Conservation (phyloP, 2,797 vertebrate genomes). For the Bucorvus abyssinicus region DNA sequence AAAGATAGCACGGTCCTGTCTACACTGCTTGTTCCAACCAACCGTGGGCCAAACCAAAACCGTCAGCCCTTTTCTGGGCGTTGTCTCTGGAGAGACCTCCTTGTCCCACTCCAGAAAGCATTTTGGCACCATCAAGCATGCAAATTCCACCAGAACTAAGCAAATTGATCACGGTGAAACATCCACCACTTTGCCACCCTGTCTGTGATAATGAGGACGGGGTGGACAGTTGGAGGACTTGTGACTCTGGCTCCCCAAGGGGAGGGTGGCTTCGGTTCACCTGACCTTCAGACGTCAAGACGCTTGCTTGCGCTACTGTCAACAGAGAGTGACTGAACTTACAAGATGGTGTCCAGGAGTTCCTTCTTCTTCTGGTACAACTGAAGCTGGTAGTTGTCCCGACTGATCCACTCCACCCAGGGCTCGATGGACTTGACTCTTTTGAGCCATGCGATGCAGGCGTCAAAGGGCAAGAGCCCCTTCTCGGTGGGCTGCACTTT, state of each 20-base stretch:
- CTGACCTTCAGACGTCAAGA: neutral
- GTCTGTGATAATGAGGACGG: neutral
- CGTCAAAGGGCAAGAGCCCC: neutral
- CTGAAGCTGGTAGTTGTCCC: neutral
- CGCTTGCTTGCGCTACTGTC: neutral
- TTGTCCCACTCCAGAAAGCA: neutral
- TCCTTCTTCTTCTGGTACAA: neutral
- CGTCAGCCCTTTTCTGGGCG: neutral
- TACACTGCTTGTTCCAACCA: neutral
- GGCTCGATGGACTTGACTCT: neutral
- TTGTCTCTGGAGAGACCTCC: neutral
- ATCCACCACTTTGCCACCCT: neutral
- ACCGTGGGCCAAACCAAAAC: neutral
- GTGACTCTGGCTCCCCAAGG: neutral
- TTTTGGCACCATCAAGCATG: too few species aligned
- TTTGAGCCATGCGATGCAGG: neutral
- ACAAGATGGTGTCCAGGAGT: neutral
- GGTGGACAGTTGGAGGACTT: neutral
- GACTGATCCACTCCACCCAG: neutral
- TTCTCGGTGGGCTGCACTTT: neutral
- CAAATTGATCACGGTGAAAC: too few species aligned
- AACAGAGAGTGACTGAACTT: neutral
- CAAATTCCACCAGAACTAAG: neutral
- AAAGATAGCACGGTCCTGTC: neutral
- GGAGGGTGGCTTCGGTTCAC: neutral